A percentile compares a stretch with the other conserved stretches of the same genome.
Evolutionary conservation across 2,888 invertebrate species (phyloP).

Genomic region (Odiellus spinosus): DNA sequence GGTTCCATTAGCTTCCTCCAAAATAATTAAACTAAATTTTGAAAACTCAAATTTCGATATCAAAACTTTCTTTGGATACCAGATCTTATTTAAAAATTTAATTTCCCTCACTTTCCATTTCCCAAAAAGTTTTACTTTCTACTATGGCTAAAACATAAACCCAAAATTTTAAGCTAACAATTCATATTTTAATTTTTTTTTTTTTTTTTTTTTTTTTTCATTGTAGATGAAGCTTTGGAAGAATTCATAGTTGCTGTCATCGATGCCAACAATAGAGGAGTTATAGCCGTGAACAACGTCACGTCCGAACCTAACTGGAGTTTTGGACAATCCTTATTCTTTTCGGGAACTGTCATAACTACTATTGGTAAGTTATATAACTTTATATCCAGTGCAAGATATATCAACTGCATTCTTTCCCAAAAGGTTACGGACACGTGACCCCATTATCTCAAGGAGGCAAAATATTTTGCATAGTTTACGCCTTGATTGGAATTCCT

Average conservation of each 20-base stretch:
- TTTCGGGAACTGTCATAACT: slow-evolving; percentile 72
- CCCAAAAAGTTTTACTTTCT: too few relatives aligned
- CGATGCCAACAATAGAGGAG: slow-evolving; percentile 56
- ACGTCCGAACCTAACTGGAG: slow-evolving; percentile 73
- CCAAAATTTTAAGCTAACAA: too few relatives aligned
- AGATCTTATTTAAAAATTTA: too few relatives aligned
- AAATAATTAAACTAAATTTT: too few relatives aligned
- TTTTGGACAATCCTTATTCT: slow-evolving; percentile 75
- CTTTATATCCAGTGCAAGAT: too few relatives aligned
- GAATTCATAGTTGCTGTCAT: slow-evolving; percentile 52
- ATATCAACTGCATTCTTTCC: not conserved
- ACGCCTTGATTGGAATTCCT: slow-evolving; percentile 70
- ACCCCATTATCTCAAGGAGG: slow-evolving; percentile 70
- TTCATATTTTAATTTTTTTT: too few relatives aligned
- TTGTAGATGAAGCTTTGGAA: slow-evolving; percentile 56
- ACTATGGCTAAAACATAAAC: too few relatives aligned
- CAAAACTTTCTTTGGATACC: too few relatives aligned
- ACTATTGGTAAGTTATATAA: slow-evolving; percentile 50
- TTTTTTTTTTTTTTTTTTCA: slow-evolving; percentile 20
- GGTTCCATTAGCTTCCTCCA: too few relatives aligned
- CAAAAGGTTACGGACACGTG: slow-evolving; percentile 68
- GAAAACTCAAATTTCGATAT: too few relatives aligned
- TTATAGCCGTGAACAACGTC: slow-evolving; percentile 55
- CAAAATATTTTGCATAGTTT: slow-evolving; percentile 72
- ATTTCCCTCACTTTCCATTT: too few relatives aligned